Evolutionary conservation across 1,140 invertebrate genomes (phyloP).

Genomic region (Drosophila bipectinata): DNA sequence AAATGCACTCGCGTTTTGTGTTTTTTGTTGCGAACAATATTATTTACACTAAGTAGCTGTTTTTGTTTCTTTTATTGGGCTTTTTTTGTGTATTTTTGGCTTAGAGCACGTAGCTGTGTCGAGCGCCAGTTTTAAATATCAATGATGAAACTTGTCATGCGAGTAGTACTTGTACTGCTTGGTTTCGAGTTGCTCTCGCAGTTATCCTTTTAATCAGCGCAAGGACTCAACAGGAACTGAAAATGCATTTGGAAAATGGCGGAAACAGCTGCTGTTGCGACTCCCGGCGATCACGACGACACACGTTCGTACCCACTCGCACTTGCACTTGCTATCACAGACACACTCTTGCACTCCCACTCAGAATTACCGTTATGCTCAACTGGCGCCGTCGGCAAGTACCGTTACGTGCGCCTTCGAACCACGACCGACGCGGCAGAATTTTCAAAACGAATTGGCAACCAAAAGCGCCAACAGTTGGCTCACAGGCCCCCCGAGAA

Average conservation of each 20-base stretch:
- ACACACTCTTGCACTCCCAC: slow-evolving; percentile 7
- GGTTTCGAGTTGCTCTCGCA: neutral
- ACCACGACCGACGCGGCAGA: slow-evolving; percentile 69
- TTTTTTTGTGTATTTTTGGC: slow-evolving; percentile 2
- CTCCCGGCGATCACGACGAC: slow-evolving; percentile 52
- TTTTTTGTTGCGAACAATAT: slow-evolving; percentile 31
- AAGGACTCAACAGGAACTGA: slow-evolving; percentile 54
- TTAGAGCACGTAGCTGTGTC: slow-evolving; percentile 33
- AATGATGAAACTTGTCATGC: neutral
- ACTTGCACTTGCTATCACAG: slow-evolving; percentile 3
- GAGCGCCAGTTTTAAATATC: slow-evolving; percentile 19
- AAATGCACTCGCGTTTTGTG: slow-evolving; percentile 51
- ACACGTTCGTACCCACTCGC: slow-evolving; percentile 32
- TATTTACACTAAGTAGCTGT: slow-evolving; percentile 8
- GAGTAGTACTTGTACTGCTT: neutral
- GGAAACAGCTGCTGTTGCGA: slow-evolving; percentile 19
- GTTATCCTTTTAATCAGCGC: slow-evolving; percentile 30
- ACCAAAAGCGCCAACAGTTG: slow-evolving; percentile 37
- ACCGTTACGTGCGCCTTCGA: slow-evolving; percentile 42
- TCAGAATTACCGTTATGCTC: slow-evolving; percentile 60
- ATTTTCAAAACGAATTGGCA: slow-evolving; percentile 73
- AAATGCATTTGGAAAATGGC: slow-evolving; percentile 30
- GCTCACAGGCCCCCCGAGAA: slow-evolving; percentile 29
- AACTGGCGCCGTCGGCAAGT: slow-evolving; percentile 41
- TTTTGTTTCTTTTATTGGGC: slow-evolving; percentile 4